These are phyloP conservation scores for Pycnonotus jocosus DNA, from an alignment of 2,113 vertebrate species.

Conservation along the genomic window DNA sequence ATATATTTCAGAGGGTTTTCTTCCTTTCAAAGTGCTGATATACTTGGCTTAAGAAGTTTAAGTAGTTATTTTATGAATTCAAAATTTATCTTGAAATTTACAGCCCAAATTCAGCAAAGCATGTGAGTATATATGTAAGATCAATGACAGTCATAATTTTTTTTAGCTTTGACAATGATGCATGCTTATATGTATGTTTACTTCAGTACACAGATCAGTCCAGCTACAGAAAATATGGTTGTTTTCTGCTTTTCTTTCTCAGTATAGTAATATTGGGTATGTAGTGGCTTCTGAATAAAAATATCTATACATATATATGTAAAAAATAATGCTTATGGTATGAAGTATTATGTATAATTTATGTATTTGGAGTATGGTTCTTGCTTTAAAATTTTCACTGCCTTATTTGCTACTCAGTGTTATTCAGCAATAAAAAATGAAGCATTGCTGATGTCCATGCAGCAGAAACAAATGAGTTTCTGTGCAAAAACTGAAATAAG, in stretches of 20 bases:
- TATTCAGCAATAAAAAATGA: neutral
- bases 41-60: neutral
- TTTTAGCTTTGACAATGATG: neutral
- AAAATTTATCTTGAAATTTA: neutral
- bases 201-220: neutral
- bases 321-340: neutral
- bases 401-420: neutral
- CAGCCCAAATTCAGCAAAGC: neutral
- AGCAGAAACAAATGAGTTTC: constrained; percentile 4
- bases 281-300: neutral
- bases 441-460: neutral
- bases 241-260: neutral
- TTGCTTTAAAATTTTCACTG: neutral
- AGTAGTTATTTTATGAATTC: neutral
- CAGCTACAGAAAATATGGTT: neutral
- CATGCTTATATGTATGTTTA: neutral
- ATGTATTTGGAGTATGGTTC: neutral
- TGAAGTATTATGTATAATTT: neutral
- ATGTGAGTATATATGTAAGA: neutral
- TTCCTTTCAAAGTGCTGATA: neutral
- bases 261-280: neutral
- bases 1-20: neutral
- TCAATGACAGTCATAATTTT: neutral
- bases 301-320: neutral
- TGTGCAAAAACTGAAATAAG: neutral